A percentile compares a stretch with the other conserved stretches of the same genome.
Evolutionary conservation across 2,797 vertebrate genomes (phyloP).

Genomic region (Triplophysa yarkandensis): DNA sequence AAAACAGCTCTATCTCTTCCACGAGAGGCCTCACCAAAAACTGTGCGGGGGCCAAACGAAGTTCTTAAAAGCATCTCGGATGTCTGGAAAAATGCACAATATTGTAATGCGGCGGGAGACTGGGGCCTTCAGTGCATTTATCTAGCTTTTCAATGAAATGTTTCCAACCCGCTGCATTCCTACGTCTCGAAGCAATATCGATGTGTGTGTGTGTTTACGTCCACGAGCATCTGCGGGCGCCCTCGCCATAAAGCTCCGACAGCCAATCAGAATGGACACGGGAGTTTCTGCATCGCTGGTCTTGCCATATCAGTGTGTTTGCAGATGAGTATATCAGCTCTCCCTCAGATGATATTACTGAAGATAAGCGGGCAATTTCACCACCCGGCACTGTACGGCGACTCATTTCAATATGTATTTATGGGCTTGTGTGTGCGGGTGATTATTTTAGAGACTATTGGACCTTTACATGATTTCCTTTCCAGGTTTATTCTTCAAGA

Average conservation of each 20-base stretch:
- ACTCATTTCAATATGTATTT: constrained; percentile 44
- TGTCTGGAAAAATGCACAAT: constrained; percentile 68
- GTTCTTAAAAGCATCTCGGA: constrained; percentile 67
- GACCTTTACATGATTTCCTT: constrained; percentile 8
- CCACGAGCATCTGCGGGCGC: constrained; percentile 18
- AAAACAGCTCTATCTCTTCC: constrained; percentile 36
- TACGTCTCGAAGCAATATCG: constrained; percentile 27
- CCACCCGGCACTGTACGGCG: constrained; percentile 31
- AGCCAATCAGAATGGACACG: constrained; percentile 27
- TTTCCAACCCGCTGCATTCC: constrained; percentile 28
- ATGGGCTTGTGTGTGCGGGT: constrained; percentile 18
- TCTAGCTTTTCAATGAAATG: constrained; percentile 36
- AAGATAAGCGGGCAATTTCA: constrained; percentile 49
- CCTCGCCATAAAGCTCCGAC: constrained; percentile 19
- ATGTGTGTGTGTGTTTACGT: constrained; percentile 8
- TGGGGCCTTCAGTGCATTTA: constrained; percentile 20
- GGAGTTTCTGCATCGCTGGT: constrained; percentile 34
- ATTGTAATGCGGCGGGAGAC: constrained; percentile 70
- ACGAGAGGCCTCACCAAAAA: constrained; percentile 20
- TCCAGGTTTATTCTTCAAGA: constrained; percentile 6
- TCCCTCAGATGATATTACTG: constrained; percentile 23
- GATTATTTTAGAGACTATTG: constrained; percentile 46
- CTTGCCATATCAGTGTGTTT: constrained; percentile 40
- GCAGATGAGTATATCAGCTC: constrained; percentile 47
- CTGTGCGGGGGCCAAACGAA: constrained; percentile 41